Conservation (phyloP, 2,888 invertebrate species). For the Spicauda simplicius region DNA sequence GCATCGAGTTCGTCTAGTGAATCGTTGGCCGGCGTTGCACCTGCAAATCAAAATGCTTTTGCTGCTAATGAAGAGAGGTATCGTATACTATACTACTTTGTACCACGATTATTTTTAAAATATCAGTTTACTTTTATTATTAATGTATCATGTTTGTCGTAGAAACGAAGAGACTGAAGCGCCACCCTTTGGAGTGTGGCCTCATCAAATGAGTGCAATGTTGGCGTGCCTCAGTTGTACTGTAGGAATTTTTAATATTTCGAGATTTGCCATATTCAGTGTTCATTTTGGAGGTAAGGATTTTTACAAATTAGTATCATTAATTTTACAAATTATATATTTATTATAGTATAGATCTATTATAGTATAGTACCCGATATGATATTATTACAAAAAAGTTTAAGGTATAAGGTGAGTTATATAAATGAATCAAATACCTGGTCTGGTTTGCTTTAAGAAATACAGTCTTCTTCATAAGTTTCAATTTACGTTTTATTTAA, state of each 20-base stretch:
- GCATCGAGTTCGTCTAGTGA: conserved; percentile 74
- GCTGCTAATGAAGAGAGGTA: conserved; percentile 74
- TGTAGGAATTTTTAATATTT: conserved; percentile 94
- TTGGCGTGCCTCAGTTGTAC: conserved; percentile 94
- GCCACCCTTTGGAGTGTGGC: conserved; percentile 77
- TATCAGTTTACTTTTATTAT: no score
- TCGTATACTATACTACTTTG: conserved; percentile 1
- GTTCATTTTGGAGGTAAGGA: conserved; percentile 92
- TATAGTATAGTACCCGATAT: no score
- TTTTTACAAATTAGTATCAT: no score
- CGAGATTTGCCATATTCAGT: conserved; percentile 93
- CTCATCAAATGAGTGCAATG: conserved; percentile 88
- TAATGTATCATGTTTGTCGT: conserved; percentile 42
- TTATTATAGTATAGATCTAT: no score
- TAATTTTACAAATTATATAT: no score
- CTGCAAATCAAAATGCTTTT: conserved; percentile 54
- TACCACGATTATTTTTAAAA: not conserved
- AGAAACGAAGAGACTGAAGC: conserved; percentile 77
- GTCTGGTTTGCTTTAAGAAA: not conserved
- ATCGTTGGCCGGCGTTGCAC: conserved; percentile 62
- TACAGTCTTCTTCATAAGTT: not conserved
- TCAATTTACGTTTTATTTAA: not conserved
- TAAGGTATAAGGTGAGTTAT: no score
- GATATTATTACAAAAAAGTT: no score
- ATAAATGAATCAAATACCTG: no score